Conservation (phyloP, 2,797 vertebrate species). For the Schizopygopsis pylzovi region DNA sequence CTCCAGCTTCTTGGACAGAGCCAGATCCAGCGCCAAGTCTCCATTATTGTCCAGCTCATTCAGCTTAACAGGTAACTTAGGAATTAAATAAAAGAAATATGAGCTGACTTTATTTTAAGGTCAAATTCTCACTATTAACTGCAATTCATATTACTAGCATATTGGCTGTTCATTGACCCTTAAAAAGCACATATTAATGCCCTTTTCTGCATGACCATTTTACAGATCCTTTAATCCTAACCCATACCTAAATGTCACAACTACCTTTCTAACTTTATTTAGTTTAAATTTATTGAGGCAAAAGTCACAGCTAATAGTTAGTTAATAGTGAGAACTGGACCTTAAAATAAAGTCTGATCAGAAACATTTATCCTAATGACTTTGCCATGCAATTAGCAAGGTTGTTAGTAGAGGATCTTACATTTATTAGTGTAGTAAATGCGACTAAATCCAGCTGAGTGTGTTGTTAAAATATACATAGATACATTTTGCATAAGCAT, state of each 20-base stretch:
- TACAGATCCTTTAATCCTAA: not conserved
- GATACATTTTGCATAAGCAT: no score
- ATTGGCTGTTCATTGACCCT: not conserved
- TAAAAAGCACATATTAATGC: not conserved
- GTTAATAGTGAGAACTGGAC: not conserved
- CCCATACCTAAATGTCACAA: not conserved
- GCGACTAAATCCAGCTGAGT: no score
- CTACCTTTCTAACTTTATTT: not conserved
- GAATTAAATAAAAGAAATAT: not conserved
- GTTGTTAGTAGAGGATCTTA: no score
- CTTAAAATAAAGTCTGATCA: no score
- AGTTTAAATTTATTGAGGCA: not conserved
- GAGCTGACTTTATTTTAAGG: not conserved
- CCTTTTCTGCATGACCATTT: not conserved
- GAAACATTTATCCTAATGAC: not conserved
- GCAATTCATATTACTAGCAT: not conserved
- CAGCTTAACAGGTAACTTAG: constrained; percentile 91
- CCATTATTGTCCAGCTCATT: constrained; percentile 95
- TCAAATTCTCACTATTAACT: not conserved
- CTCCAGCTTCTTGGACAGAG: constrained; percentile 89
- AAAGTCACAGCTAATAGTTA: not conserved
- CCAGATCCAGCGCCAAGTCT: constrained; percentile 93
- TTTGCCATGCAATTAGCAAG: not conserved
- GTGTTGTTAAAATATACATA: no score
- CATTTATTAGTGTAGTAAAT: no score